Base-by-base conservation (phyloP, 2,797 vertebrate genomes). In the Melanotaenia nigrans region DNA sequence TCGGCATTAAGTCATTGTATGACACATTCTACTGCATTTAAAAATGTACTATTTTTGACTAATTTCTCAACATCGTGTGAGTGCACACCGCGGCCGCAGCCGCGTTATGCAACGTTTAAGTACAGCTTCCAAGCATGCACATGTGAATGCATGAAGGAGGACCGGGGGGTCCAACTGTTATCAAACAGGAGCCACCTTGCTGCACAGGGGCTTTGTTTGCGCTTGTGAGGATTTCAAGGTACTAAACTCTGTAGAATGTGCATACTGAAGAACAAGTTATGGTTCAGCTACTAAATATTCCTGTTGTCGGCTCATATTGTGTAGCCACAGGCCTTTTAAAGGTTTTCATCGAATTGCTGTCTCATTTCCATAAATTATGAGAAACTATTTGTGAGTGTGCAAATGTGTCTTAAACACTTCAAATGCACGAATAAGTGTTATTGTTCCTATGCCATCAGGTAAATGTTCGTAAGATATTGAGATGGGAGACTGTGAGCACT, bases 21-120 rank as follows among this genome's bases (percentile, higher is more conserved):
- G 89, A 92, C 89, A 73, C 85, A 85, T 87, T 77, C 57, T 72
- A 77, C 76, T 47, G 54, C 78, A 72, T 90, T 87, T 77, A 81
- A 83, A 83, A 78, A 60, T 32, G n/a, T 49, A 82, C 90, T 91
- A 88, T 90, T 87, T 90, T 87, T 83, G 81, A 89, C 78, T 80
- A 61, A 82, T 89, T 88, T 89, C 86, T 85, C 86, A 89, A 87
- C 88, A 75, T 89, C 85, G 78, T 76, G 90, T 90, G 83, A 83
- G 82, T 82, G 82, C 73, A 85, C 82, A 74, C 74, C 82, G 82
- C 22, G 22, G 25, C 22, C 24, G 49, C 84, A 85, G 87, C 76
- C 59, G 65, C 77, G 74, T 91, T 94, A 90, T 83, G 92, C 84
- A 92, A 94, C 78, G 73, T 91, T 82, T 80, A 87, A 90, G 67